phyloP scores from a whole-genome alignment of 2,888 invertebrate genomes.

The Syrphus vitripennis region DNA sequence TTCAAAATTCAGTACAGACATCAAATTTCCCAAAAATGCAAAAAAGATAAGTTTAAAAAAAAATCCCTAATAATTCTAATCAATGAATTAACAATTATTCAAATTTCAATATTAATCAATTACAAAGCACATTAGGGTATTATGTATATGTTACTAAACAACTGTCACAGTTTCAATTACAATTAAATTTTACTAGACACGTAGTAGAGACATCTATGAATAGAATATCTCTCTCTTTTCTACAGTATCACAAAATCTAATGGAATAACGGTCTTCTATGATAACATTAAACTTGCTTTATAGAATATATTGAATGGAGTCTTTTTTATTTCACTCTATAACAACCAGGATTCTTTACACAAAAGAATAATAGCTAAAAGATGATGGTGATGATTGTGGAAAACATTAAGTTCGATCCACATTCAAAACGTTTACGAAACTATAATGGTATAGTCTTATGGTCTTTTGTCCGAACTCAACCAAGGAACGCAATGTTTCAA shows the following conservation, averaged over 20 bases:
- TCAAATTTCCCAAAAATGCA: no score
- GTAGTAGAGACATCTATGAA: no score
- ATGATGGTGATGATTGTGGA: constrained; percentile 4
- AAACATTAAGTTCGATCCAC: background rate
- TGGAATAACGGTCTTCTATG: constrained; percentile 34
- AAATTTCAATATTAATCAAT: no score
- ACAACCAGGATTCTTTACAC: background rate
- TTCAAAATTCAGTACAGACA: no score
- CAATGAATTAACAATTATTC: no score
- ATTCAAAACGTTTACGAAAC: constrained; percentile 10
- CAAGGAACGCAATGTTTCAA: constrained; percentile 27
- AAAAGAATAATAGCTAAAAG: constrained; percentile 16
- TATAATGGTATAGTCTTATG: background rate
- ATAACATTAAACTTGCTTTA: constrained; percentile 34
- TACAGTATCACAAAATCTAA: background rate
- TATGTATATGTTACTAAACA: no score
- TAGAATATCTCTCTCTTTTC: no score
- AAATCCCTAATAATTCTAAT: no score
- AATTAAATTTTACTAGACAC: background rate
- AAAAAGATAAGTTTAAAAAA: no score
- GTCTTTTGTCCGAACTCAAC: constrained; percentile 18
- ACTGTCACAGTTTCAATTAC: no score
- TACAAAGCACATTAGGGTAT: no score
- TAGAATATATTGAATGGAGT: background rate
- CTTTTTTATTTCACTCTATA: background rate